These are phyloP conservation scores for Latrodectus geometricus DNA, from an alignment of 1,140 invertebrate genomes.

Conservation along the genomic window DNA sequence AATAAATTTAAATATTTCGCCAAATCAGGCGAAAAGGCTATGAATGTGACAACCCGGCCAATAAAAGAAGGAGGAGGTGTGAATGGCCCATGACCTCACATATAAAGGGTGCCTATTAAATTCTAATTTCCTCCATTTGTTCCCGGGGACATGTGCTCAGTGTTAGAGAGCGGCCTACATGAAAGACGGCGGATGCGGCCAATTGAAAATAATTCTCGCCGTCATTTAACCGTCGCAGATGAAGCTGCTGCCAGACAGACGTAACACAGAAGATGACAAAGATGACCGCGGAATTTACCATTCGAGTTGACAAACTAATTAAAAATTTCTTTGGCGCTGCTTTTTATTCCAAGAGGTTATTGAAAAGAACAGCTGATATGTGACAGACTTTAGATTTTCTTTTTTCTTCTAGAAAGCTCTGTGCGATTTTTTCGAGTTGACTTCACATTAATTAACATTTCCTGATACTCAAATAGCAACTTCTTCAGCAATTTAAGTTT, in stretches of 20 bases:
- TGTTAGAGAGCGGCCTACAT: constrained; percentile 5
- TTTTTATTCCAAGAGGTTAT: background rate
- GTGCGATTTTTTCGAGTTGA: no score
- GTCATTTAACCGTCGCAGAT: background rate
- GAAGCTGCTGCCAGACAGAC: background rate
- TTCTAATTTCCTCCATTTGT: constrained; percentile 39
- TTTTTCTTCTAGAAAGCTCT: no score
- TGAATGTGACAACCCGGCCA: background rate
- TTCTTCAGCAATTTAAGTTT: no score
- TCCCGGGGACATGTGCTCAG: background rate
- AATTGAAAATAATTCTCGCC: background rate
- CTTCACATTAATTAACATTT: no score
- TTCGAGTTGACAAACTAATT: background rate
- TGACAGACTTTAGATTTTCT: no score
- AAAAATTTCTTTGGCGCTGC: background rate
- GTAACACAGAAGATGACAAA: constrained; percentile 1
- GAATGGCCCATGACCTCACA: constrained; percentile 31
- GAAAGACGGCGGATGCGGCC: constrained; percentile 12
- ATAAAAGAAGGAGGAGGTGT: constrained; percentile 33
- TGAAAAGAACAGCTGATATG: no score
- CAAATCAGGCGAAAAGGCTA: background rate
- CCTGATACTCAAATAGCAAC: no score
- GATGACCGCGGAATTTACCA: background rate
- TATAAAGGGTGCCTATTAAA: constrained; percentile 41
- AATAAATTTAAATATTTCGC: no score